Evolutionary conservation across 2,113 vertebrate genomes (phyloP), one percentile per base, ranked within the genome.

Genomic region (Myotis lucifugus): DNA sequence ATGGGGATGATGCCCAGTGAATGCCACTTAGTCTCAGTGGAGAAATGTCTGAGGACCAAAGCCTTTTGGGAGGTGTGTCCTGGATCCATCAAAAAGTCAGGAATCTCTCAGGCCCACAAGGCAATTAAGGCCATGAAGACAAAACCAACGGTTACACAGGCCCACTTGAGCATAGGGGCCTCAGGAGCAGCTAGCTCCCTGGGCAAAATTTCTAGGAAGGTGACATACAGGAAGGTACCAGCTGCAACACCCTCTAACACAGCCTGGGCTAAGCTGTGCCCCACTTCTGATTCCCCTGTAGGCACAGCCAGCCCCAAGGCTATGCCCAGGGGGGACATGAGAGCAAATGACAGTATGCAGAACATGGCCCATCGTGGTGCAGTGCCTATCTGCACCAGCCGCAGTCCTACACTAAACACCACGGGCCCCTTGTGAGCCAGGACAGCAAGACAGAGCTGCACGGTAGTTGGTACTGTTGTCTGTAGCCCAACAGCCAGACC

Each of bases 141-240:
- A 97, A 99, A 99, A 37, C 99, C 99, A 85, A 98, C 92, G 27
- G 98, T 96, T 87, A 99, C 98, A 97, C 99, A 99, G 83, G 98
- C 54, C 94, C 99, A 99, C 96, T 99, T 99, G 91, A 98, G 98
- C 18, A 99, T 98, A 95, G 98, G 99, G 77, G 95, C 97, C 88
- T 98, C 99, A 0, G 98, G 97, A 2, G 98, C 97, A 96, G 98
- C 98, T 42, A 99, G 98, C 77, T 99, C 99, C 10, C 98, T 98
- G 1, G 99, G 99, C 52, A 99, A 98, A 97, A 99, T 99, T 98
- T 99, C 99, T 88, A 99, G 81, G 91, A 99, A 99, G 94, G 99
- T 99, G 97, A 99, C 99, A 93, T 99, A 99, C 15, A 99, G 52
- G 73, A 99, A 99, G 0, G 99, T 99, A 6, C 99, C 99, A 0